Evolutionary conservation across 2,797 vertebrate genomes (phyloP), one percentile per base, ranked within the genome.

Genomic region (Xenentodon cancila): DNA sequence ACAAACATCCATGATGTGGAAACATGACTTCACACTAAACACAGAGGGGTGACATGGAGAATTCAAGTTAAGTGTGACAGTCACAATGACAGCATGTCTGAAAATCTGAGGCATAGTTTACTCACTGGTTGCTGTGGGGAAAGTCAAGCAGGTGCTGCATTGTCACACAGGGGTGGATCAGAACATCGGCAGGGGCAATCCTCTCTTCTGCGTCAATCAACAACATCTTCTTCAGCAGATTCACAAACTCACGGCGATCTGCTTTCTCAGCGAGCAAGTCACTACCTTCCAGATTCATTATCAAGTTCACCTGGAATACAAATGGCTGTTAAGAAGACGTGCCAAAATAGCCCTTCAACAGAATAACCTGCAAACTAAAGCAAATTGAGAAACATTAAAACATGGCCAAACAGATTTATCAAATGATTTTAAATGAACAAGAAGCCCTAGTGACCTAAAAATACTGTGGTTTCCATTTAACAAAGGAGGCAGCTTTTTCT

Each of bases 131-230:
- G 94, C 97, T 99, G 78, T 98, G 97, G 81, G 97, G 96, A 74
- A 98, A 98, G 92, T 99, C 97, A 2, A 98, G 93, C 90, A 99
- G 94, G 91, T 99, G 98, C 81, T 98, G 97, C 97, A 99, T 98
- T 82, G 96, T 97, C 89, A 99, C 95, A 91, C 99, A 99, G 64
- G 97, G 93, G 88, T 99, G 97, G 88, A 90, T 94, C 84, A 99
- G 93, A 18, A 95, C 95, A 60, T 99, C 97, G 42, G 86, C 87
- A 25, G 98, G 98, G 90, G 93, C 92, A 55, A 98, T 96, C 91
- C 97, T 96, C 90, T 96, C 93, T 84, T 99, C 97, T 34, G 98
- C 94, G 42, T 99, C 97, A 8, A 99, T 98, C 84, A 96, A 93
- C 92, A 99, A 90, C 98, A 99, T 99, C 90, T 96, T 98, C 94